Evolutionary conservation across 2,888 invertebrate genomes (phyloP).

Genomic region (Nomada flava): DNA sequence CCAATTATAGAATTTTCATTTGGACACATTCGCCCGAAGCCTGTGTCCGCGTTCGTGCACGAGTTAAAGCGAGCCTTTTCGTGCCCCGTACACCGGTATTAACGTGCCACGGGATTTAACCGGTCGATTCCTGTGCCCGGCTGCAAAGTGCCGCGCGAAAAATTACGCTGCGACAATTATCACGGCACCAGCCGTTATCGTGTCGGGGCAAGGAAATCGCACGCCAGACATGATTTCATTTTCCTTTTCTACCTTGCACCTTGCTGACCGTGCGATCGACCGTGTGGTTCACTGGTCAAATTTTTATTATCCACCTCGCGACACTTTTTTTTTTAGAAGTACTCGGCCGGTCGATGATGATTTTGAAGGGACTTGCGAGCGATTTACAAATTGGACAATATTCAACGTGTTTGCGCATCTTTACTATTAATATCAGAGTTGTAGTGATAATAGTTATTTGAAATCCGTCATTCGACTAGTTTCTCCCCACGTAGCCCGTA

Average conservation of each 20-base stretch:
- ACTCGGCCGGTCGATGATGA: too few relatives aligned
- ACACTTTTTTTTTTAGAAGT: too few relatives aligned
- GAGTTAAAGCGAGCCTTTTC: constrained; percentile 61
- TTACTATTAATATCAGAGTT: too few relatives aligned
- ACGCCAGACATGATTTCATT: constrained; percentile 22
- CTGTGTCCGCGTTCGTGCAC: constrained; percentile 62
- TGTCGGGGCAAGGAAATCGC: constrained; percentile 27
- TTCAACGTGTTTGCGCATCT: too few relatives aligned
- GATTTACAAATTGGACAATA: too few relatives aligned
- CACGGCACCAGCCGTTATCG: constrained; percentile 38
- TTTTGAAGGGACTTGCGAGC: too few relatives aligned
- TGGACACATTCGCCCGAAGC: constrained; percentile 71
- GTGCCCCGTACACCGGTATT: constrained; percentile 37
- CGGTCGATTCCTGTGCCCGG: constrained; percentile 50
- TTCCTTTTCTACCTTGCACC: background rate
- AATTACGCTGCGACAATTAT: constrained; percentile 64
- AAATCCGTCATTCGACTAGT: too few relatives aligned
- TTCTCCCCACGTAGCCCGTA: too few relatives aligned
- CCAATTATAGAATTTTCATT: constrained; percentile 82
- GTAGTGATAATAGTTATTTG: too few relatives aligned
- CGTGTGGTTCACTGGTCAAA: background rate
- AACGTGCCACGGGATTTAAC: constrained; percentile 46
- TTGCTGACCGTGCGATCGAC: background rate
- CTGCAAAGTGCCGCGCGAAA: constrained; percentile 57
- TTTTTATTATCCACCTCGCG: background rate